Percentiles rank a stretch among this genome's conserved stretches.
Conservation (phyloP, 2,113 vertebrate genomes). For the Heterochromis multidens region DNA sequence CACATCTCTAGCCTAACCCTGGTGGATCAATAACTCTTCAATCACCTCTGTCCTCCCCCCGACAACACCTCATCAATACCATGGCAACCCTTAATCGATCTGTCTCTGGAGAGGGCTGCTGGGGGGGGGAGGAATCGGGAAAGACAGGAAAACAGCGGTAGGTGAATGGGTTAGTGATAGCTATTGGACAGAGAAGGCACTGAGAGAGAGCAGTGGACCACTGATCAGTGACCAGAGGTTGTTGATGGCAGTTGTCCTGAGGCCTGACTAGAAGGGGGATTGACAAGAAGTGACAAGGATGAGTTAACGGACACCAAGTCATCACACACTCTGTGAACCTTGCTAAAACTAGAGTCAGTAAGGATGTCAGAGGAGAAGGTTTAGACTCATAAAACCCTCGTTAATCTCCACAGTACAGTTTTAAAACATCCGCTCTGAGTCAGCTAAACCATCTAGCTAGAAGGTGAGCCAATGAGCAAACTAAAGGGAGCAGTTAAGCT, state of each 20-base stretch:
- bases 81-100: conserved; percentile 69
- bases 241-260: conserved; percentile 18
- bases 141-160: conserved; percentile 15
- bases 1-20: conserved; percentile 46
- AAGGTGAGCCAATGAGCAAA: conserved; percentile 15
- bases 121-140: conserved; percentile 29
- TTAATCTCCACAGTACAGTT: neutral
- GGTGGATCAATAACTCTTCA: conserved; percentile 72
- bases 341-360: neutral
- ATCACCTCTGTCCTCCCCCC: conserved; percentile 50
- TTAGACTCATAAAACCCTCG: conserved; percentile 2
- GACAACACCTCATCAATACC: conserved; percentile 66
- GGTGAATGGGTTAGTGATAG: neutral
- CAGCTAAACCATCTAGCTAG: neutral
- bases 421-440: neutral
- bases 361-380: neutral
- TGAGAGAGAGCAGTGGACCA: conserved; percentile 4
- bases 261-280: conserved; percentile 4
- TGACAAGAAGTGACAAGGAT: conserved; percentile 13
- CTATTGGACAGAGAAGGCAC: conserved; percentile 2
- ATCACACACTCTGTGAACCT: neutral
- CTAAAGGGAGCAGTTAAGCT: conserved; percentile 4
- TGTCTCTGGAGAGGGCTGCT: conserved; percentile 47
- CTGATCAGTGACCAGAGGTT: conserved; percentile 43
- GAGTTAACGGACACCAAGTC: neutral